These are phyloP conservation scores for Chymomyza costata DNA, from an alignment of 1,140 invertebrate genomes.

Conservation along the genomic window DNA sequence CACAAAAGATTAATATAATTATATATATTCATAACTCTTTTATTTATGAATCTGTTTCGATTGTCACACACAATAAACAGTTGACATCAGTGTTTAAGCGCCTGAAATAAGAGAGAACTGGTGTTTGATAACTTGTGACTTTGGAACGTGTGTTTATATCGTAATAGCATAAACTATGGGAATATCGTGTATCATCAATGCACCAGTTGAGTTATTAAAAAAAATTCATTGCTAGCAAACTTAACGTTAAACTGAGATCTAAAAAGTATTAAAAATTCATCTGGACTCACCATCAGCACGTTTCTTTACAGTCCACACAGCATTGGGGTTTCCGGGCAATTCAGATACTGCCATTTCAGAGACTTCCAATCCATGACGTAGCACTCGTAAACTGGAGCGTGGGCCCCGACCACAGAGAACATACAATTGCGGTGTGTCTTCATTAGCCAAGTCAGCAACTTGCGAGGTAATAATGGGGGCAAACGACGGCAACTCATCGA, in stretches of 20 bases:
- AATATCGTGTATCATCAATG: slow-evolving; percentile 60
- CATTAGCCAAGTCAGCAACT: slow-evolving; percentile 92
- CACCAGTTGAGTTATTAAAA: slow-evolving; percentile 65
- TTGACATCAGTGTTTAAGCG: slow-evolving; percentile 71
- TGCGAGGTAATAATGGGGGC: slow-evolving; percentile 91
- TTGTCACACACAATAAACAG: slow-evolving; percentile 54
- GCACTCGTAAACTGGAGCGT: slow-evolving; percentile 92
- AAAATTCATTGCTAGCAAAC: slow-evolving; percentile 33
- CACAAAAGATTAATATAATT: slow-evolving; percentile 63
- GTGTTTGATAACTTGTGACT: slow-evolving; percentile 79
- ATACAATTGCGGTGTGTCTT: slow-evolving; percentile 99
- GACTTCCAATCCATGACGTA: slow-evolving; percentile 97
- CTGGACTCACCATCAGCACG: slow-evolving; percentile 84
- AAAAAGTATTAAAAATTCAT: slow-evolving; percentile 2
- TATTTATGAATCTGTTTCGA: slow-evolving; percentile 56
- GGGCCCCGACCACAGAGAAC: slow-evolving; percentile 96
- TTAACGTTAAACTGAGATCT: slow-evolving; percentile 33
- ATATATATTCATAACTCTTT: slow-evolving; percentile 33
- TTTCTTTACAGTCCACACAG: slow-evolving; percentile 99
- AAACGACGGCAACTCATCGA: slow-evolving; percentile 98
- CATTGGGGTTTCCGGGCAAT: slow-evolving; percentile 98
- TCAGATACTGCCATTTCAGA: slow-evolving; percentile 99
- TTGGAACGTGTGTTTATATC: slow-evolving; percentile 51
- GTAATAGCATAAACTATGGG: slow-evolving; percentile 27
- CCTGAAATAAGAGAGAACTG: slow-evolving; percentile 82